Evolutionary conservation across 1,140 invertebrate genomes (phyloP).

Genomic region (Laupala kohalensis): DNA sequence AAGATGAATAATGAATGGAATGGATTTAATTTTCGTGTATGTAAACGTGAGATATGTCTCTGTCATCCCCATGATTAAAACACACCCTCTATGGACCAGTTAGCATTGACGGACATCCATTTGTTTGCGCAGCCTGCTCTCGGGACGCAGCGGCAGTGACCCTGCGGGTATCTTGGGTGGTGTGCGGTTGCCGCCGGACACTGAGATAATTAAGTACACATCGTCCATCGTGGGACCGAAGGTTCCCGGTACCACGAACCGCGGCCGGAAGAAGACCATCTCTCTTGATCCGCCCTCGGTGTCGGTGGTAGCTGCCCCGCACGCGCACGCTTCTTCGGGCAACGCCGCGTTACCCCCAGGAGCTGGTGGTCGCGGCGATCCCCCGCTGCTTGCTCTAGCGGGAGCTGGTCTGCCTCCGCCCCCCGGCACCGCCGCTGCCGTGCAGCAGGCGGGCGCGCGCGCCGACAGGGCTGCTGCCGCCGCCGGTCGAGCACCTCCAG

Average conservation of each 20-base stretch:
- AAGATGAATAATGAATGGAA: no score
- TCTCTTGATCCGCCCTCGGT: slow-evolving; percentile 67
- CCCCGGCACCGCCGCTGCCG: background rate
- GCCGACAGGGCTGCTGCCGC: slow-evolving; percentile 25
- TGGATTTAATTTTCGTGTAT: no score
- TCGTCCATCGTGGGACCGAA: slow-evolving; percentile 72
- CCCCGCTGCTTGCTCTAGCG: background rate
- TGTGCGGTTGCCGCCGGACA: slow-evolving; percentile 70
- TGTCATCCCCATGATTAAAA: no score
- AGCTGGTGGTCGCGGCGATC: slow-evolving; percentile 16
- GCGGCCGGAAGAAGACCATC: slow-evolving; percentile 74
- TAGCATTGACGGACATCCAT: no score
- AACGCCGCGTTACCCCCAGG: slow-evolving; percentile 28
- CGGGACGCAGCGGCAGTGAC: background rate
- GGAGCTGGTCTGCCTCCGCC: background rate
- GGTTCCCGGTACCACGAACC: slow-evolving; percentile 62
- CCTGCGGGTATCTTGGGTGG: slow-evolving; percentile 61
- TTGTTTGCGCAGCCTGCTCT: background rate
- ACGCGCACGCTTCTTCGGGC: slow-evolving; percentile 10
- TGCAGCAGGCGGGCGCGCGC: background rate
- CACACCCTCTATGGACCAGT: no score
- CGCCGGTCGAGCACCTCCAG: slow-evolving; percentile 30
- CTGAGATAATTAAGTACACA: slow-evolving; percentile 78
- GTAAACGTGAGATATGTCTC: no score
- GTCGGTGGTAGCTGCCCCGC: slow-evolving; percentile 38